These are phyloP conservation scores for Dinothrombium tinctorium DNA, from an alignment of 1,140 invertebrate species.

Conservation along the genomic window DNA sequence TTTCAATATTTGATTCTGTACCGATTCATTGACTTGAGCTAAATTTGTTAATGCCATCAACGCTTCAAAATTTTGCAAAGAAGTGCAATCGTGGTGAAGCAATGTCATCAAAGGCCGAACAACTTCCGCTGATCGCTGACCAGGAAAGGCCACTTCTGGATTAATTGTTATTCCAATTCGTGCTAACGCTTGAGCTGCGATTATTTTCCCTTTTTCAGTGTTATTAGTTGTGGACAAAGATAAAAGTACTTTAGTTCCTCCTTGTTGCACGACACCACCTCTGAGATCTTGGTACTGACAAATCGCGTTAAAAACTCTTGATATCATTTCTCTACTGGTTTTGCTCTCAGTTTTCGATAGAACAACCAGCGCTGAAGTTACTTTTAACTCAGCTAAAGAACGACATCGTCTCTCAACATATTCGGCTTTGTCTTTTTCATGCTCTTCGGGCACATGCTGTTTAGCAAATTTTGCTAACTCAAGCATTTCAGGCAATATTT, in stretches of 20 bases:
- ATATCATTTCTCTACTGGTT: slow-evolving; percentile 67
- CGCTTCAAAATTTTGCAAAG: slow-evolving; percentile 87
- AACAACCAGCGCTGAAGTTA: slow-evolving; percentile 63
- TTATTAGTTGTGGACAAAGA: slow-evolving; percentile 9
- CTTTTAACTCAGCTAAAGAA: slow-evolving; percentile 52
- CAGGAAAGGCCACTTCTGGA: slow-evolving; percentile 89
- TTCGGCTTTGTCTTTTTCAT: slow-evolving; percentile 76
- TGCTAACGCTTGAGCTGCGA: slow-evolving; percentile 77
- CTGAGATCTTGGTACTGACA: slow-evolving; percentile 54
- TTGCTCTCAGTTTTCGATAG: slow-evolving; percentile 77
- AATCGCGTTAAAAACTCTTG: slow-evolving; percentile 64
- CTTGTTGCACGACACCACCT: slow-evolving; percentile 81
- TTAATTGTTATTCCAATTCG: slow-evolving; percentile 87
- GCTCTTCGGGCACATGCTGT: slow-evolving; percentile 93
- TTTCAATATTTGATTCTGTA: slow-evolving; percentile 43
- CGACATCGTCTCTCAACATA: slow-evolving; percentile 62
- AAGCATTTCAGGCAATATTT: slow-evolving; percentile 84
- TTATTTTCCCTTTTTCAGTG: slow-evolving; percentile 68
- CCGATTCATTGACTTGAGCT: slow-evolving; percentile 51
- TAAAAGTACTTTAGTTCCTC: slow-evolving; percentile 43
- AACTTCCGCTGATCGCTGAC: slow-evolving; percentile 37
- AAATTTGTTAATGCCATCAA: slow-evolving; percentile 89
- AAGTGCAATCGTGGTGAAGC: slow-evolving; percentile 61
- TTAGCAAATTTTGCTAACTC: slow-evolving; percentile 97
- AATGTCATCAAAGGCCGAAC: slow-evolving; percentile 69